These are phyloP conservation scores for Nesospiza acunhae DNA, from an alignment of 2,113 vertebrate species.

Conservation along the genomic window DNA sequence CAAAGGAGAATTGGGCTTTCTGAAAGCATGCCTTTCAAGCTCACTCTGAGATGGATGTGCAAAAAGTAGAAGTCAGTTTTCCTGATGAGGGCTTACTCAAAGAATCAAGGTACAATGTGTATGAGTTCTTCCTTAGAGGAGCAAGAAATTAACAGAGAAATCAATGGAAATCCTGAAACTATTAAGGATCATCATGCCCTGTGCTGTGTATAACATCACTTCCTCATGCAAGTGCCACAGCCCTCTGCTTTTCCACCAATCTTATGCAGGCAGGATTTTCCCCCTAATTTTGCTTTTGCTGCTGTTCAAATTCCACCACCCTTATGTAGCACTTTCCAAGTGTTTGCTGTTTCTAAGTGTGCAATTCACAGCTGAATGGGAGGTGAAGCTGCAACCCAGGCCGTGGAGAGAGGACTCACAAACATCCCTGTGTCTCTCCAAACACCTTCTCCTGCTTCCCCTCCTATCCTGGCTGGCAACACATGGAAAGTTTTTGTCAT, in stretches of 20 bases:
- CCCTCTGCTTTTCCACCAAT: fast-evolving
- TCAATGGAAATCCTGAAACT: background rate
- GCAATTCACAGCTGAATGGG: background rate
- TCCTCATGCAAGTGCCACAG: background rate
- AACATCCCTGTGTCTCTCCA: background rate
- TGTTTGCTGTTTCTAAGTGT: background rate
- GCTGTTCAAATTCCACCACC: background rate
- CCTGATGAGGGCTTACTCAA: background rate
- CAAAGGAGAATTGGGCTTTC: background rate
- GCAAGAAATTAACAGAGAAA: background rate
- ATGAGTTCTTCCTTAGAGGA: background rate
- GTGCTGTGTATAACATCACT: background rate
- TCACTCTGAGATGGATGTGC: background rate
- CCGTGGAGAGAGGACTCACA: background rate
- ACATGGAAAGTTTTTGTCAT: conserved; percentile 14
- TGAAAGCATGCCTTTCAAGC: background rate
- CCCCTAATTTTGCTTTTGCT: background rate
- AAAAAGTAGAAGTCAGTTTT: background rate
- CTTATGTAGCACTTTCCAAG: background rate
- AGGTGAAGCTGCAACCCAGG: background rate
- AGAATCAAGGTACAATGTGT: background rate
- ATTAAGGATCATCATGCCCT: background rate
- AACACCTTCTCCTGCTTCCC: background rate
- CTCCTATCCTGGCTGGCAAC: background rate
- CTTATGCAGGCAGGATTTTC: background rate